These are phyloP conservation scores for Deroplatys truncata DNA, from an alignment of 2,888 invertebrate genomes.

Conservation along the genomic window DNA sequence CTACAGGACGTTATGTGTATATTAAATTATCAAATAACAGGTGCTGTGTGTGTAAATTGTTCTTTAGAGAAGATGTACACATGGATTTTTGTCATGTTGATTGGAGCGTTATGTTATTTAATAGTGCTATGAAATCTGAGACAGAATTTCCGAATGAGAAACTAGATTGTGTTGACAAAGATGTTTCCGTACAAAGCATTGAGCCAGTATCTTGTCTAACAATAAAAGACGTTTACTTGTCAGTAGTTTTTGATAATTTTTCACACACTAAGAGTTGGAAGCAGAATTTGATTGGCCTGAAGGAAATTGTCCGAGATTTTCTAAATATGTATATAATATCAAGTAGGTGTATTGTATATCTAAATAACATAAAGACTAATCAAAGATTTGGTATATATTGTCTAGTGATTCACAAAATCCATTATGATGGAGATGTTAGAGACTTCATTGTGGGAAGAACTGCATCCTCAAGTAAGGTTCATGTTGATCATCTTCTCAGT, in stretches of 20 bases:
- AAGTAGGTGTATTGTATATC: constrained; percentile 32
- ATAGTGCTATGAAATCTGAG: not conserved
- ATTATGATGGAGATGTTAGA: not conserved
- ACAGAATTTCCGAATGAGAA: not conserved
- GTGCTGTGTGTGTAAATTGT: constrained; percentile 31
- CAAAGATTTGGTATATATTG: constrained; percentile 34
- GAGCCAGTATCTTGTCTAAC: constrained; percentile 27
- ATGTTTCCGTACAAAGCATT: constrained; percentile 20
- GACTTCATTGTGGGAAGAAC: constrained; percentile 32
- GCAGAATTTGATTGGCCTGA: constrained; percentile 16
- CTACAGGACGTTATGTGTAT: constrained; percentile 1
- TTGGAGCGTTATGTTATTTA: constrained; percentile 30
- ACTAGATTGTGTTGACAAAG: not conserved
- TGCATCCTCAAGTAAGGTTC: constrained; percentile 33
- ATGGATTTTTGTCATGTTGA: constrained; percentile 31
- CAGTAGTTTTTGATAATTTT: constrained; percentile 32
- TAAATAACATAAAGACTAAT: constrained; percentile 30
- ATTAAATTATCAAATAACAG: not conserved
- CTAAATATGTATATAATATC: constrained; percentile 36
- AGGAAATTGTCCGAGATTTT: constrained; percentile 33
- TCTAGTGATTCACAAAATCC: constrained; percentile 33
- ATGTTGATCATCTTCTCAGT: constrained; percentile 32
- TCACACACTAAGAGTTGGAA: constrained; percentile 29
- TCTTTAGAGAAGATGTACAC: constrained; percentile 27
- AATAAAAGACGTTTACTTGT: constrained; percentile 31